Percentiles rank a stretch among this genome's conserved stretches.
phyloP scores from a whole-genome alignment of 2,113 vertebrate genomes.

The Lathamus discolor region DNA sequence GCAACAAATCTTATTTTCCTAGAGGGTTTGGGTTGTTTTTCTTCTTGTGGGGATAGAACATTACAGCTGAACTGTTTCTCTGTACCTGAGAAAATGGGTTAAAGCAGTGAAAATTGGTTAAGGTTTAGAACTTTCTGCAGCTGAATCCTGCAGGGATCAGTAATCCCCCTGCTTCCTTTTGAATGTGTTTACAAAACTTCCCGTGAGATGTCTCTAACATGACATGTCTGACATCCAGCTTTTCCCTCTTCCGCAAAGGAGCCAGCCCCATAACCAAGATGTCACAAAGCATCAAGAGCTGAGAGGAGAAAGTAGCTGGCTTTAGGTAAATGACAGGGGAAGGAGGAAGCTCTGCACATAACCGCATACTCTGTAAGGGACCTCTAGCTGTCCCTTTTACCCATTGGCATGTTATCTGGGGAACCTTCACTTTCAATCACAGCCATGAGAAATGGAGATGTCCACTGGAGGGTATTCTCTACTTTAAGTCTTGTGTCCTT shows the following conservation, averaged over 20 bases:
- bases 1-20: neutral
- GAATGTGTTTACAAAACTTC: neutral
- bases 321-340: neutral
- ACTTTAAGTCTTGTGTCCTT: neutral
- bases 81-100: neutral
- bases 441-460: neutral
- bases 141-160: neutral
- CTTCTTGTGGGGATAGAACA: neutral
- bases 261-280: neutral
- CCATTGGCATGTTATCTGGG: neutral
- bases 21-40: neutral
- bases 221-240: neutral
- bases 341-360: neutral
- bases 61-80: neutral
- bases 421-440: neutral
- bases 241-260: neutral
- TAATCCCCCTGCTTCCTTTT: neutral
- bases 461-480: neutral
- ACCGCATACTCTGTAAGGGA: neutral
- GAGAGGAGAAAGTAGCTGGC: neutral
- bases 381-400: neutral
- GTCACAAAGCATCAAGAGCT: neutral
- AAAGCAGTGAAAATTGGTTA: neutral
- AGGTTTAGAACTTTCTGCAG: neutral
- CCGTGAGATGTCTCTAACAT: neutral